Conservation (phyloP, 2,113 vertebrate species). For the Entosphenus tridentatus region DNA sequence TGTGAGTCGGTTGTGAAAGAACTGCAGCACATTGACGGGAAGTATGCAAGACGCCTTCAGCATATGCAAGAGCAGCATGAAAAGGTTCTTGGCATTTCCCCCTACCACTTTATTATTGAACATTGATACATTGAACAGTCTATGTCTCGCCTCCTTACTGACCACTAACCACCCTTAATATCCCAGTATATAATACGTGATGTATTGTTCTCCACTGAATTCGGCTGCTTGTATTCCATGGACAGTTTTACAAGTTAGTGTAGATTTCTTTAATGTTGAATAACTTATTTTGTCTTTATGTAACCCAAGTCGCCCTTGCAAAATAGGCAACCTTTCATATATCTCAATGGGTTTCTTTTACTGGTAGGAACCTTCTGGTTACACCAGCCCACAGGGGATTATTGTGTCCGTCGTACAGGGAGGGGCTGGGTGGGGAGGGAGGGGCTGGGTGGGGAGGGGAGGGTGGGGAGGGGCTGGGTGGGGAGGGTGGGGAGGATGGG, state of each 20-base stretch:
- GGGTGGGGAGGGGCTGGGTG: no score
- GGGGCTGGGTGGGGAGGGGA: no score
- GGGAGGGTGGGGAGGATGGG: no score
- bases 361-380: no score
- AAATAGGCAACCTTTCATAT: no score
- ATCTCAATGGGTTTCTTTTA: no score
- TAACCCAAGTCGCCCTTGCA: no score
- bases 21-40: slow-evolving; percentile 56
- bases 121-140: neutral
- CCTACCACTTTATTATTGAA: neutral
- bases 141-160: neutral
- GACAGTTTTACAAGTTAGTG: neutral
- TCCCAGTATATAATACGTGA: no score
- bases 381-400: no score
- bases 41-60: slow-evolving; percentile 44
- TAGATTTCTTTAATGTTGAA: neutral
- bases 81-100: slow-evolving; percentile 31
- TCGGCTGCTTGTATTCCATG: neutral
- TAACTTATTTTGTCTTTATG: no score
- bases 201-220: neutral
- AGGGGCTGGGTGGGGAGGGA: no score
- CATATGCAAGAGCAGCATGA: slow-evolving; percentile 72
- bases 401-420: no score
- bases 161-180: neutral
- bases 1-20: slow-evolving; percentile 50